Percentiles rank a stretch among this genome's conserved stretches.
These are phyloP conservation scores for Parthenolecanium corni DNA, from an alignment of 2,888 invertebrate genomes.

Conservation along the genomic window DNA sequence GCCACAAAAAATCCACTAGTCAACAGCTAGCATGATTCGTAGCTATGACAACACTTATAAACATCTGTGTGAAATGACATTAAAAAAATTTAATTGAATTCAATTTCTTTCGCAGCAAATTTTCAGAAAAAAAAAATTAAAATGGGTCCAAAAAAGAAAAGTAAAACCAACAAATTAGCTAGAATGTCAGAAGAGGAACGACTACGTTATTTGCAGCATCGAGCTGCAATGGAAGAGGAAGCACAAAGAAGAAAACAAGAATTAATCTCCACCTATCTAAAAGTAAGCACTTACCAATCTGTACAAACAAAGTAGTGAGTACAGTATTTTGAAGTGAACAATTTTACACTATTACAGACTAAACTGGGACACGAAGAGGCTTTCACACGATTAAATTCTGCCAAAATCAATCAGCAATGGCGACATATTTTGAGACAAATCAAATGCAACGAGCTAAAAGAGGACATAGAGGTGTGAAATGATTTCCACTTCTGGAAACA, in stretches of 20 bases:
- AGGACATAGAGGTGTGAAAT: constrained; percentile 49
- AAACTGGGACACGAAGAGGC: constrained; percentile 71
- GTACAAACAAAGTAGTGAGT: too few species aligned
- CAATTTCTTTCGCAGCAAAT: too few species aligned
- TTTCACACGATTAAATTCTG: constrained; percentile 63
- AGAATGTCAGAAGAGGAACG: constrained; percentile 78
- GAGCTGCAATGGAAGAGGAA: constrained; percentile 72
- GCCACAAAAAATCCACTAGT: too few species aligned
- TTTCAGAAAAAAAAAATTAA: constrained; percentile 26
- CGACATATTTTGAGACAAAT: constrained; percentile 60
- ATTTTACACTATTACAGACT: constrained; percentile 54
- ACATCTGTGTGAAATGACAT: too few species aligned
- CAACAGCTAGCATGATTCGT: too few species aligned
- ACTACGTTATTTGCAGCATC: constrained; percentile 64
- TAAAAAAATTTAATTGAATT: too few species aligned
- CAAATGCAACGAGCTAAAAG: constrained; percentile 61
- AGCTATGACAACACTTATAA: too few species aligned
- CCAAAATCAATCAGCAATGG: constrained; percentile 79
- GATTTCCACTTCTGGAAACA: background rate
- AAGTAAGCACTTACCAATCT: constrained; percentile 44
- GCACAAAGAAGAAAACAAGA: constrained; percentile 66
- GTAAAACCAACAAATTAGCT: constrained; percentile 61
- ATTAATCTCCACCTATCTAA: constrained; percentile 64
- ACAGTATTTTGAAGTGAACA: too few species aligned
- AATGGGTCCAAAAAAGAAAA: constrained; percentile 52